Evolutionary conservation across 2,888 invertebrate genomes (phyloP), one percentile per base, ranked within the genome.

Genomic region (Anaspis maculata): DNA sequence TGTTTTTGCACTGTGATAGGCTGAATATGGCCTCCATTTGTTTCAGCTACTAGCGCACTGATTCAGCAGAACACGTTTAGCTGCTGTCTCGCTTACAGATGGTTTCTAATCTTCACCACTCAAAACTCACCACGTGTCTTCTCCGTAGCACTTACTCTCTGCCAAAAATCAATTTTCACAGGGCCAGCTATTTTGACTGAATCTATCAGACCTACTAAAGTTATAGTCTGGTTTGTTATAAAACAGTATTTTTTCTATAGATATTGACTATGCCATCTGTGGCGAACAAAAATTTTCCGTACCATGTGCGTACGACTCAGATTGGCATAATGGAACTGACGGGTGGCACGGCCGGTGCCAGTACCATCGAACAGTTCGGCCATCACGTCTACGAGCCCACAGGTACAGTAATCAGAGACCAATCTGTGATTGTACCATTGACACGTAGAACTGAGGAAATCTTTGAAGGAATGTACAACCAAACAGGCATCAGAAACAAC

Each of bases 241-340:
- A 7, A 27, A 21, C 27, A 13, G 7, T 2, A 5, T 15, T 15
- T 15, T 12, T 10, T 15, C 23, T 14, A 3, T 65, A 87, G 86
- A 64, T 84, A 36, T 59, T 91, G 34, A 90, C 90, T 0, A 68
- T 88, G 55, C 92, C 92, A 2, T 81, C 84, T 2, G 79, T 83
- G 37, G 86, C 87, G 0, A 91, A 91, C 58, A 82, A 80, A 54
- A 88, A 88, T 57, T 91, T 92, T 53, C 92, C 92, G 0, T 92
- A 86, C 60, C 91, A 92, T 59, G 88, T 91, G 15, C 68, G 88
- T 31, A 90, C 90, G 0, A 83, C 84, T 1, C 89, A 90, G 66
- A 79, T 83, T 15, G 80, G 79, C 1, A 71, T 78, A 0, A 78
- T 80, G 77, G 76, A 79, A 61, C 66, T 73, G 34, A 58, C 59